phyloP scores from a whole-genome alignment of 2,797 vertebrate genomes.

The Fistularia tabacaria region DNA sequence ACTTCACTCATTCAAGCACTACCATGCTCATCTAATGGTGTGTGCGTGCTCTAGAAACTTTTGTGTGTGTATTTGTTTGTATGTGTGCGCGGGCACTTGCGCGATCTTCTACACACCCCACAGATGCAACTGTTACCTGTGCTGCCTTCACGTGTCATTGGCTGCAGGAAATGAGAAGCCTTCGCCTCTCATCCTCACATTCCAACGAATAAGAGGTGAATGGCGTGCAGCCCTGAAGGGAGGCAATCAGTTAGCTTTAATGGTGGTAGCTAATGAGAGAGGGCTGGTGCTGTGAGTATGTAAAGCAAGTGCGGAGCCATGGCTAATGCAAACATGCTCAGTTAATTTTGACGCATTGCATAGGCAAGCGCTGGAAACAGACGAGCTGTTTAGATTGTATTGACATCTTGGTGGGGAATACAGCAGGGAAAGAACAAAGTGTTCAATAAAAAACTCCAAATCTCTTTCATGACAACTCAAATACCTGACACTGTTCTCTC shows the following conservation, averaged over 20 bases:
- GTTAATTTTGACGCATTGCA: conserved; percentile 51
- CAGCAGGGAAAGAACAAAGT: not conserved
- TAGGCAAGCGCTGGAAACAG: conserved; percentile 7
- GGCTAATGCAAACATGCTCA: conserved; percentile 52
- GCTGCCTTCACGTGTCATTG: conserved; percentile 71
- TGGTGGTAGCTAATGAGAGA: conserved; percentile 53
- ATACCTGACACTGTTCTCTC: conserved; percentile 5
- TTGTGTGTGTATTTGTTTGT: not conserved
- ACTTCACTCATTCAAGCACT: conserved; percentile 50
- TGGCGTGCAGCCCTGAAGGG: conserved; percentile 33
- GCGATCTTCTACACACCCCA: conserved; percentile 5
- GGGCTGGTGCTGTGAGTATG: conserved; percentile 37
- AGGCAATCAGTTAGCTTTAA: conserved; percentile 61
- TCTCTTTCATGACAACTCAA: conserved; percentile 2
- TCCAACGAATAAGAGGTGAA: conserved; percentile 38
- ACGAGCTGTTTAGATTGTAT: conserved; percentile 34
- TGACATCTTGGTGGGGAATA: conserved; percentile 27
- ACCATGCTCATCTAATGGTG: conserved; percentile 49
- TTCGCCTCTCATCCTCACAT: conserved; percentile 35
- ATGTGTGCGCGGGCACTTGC: not conserved
- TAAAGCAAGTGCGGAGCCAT: conserved; percentile 34
- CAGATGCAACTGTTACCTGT: conserved; percentile 57
- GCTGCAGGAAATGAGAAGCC: conserved; percentile 58
- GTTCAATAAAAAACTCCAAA: conserved; percentile 26
- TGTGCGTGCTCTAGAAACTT: conserved; percentile 8